Conservation (phyloP, 1,140 invertebrate genomes). For the Pseudoatta argentina region DNA sequence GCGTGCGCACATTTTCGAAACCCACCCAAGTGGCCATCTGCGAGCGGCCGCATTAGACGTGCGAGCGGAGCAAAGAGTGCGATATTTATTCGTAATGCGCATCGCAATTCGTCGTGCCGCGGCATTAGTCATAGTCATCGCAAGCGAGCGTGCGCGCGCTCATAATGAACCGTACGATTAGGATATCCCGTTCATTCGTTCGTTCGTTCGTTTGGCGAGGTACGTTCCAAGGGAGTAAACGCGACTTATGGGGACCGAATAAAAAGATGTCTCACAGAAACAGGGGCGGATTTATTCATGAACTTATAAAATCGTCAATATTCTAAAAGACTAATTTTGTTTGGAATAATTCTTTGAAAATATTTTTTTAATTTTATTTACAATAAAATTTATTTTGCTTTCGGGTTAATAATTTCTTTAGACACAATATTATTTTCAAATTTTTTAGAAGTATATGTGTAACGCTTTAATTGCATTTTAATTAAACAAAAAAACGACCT, state of each 20-base stretch:
- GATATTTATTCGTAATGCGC: conserved; percentile 79
- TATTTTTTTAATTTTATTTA: background rate
- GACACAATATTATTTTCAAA: background rate
- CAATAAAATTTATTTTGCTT: background rate
- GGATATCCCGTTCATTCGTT: conserved; percentile 69
- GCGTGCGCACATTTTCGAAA: conserved; percentile 72
- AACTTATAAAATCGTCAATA: background rate
- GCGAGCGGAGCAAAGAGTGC: conserved; percentile 71
- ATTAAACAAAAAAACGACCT: background rate
- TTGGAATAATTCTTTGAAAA: background rate
- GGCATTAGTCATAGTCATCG: conserved; percentile 77
- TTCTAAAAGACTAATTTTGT: background rate
- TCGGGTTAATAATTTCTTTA: background rate
- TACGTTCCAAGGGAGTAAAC: conserved; percentile 55
- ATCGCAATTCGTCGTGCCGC: conserved; percentile 75
- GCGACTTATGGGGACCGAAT: conserved; percentile 44
- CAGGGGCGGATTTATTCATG: conserved; percentile 15
- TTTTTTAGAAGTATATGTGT: background rate
- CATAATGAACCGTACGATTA: conserved; percentile 77
- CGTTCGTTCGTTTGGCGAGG: conserved; percentile 56
- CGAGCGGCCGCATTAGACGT: conserved; percentile 71
- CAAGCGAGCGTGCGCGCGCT: conserved; percentile 68
- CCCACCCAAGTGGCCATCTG: conserved; percentile 73
- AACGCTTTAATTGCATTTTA: background rate
- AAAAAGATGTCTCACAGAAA: conserved; percentile 43